phyloP scores from a whole-genome alignment of 1,140 invertebrate genomes.

The Galendromus occidentalis region DNA sequence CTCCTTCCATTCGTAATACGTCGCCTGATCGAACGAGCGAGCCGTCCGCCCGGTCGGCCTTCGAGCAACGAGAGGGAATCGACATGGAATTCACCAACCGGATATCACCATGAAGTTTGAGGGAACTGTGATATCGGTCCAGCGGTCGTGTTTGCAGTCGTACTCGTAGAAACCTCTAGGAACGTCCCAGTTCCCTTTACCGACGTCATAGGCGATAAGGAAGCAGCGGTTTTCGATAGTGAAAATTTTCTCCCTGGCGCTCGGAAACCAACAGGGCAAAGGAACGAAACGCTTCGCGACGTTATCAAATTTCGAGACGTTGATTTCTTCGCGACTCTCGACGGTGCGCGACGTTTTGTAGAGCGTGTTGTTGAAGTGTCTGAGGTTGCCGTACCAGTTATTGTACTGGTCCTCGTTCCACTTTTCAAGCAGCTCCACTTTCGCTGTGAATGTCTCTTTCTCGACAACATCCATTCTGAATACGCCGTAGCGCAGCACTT shows the following conservation, averaged over 20 bases:
- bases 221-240: background rate
- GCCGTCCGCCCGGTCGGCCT: no score
- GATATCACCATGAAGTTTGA: slow-evolving; percentile 1
- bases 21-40: no score
- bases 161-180: slow-evolving; percentile 4
- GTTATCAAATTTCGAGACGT: slow-evolving; percentile 1
- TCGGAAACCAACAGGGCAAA: slow-evolving; percentile 1
- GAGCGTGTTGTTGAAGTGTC: slow-evolving; percentile 3
- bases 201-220: slow-evolving; percentile 1
- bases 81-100: background rate
- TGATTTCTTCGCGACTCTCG: slow-evolving; percentile 1
- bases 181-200: slow-evolving; percentile 10
- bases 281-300: background rate
- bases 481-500: background rate
- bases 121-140: background rate
- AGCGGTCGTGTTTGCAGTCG: slow-evolving; percentile 2
- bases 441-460: background rate
- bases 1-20: no score
- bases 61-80: no score
- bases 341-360: background rate
- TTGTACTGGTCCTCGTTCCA: background rate
- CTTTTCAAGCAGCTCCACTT: background rate
- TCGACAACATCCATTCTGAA: background rate
- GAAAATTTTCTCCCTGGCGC: slow-evolving; percentile 2
- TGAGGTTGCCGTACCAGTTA: slow-evolving; percentile 4